These are phyloP conservation scores for Squalus acanthias DNA, from an alignment of 2,797 vertebrate species.

Conservation along the genomic window DNA sequence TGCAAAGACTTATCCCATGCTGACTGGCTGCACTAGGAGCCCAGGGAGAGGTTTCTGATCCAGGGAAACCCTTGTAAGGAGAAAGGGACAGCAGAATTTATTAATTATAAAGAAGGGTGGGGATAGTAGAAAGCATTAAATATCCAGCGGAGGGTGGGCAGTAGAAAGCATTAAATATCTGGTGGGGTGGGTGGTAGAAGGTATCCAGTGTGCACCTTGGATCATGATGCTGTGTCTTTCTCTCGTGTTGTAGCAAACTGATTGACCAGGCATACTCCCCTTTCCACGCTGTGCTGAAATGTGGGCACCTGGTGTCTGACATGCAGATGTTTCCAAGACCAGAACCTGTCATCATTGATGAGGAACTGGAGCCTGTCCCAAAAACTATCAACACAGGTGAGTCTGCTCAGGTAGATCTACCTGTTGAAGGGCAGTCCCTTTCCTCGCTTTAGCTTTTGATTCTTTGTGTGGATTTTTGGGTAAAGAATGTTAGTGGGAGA, in stretches of 20 bases:
- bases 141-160: too few relatives aligned
- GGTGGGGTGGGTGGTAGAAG: too few relatives aligned
- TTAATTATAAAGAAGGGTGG: not conserved
- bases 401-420: not conserved
- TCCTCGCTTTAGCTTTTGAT: not conserved
- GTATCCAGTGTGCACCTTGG: not conserved
- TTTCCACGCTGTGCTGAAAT: conserved; percentile 90
- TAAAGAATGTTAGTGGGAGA: not conserved
- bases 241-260: conserved; percentile 69
- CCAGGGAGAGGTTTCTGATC: too few relatives aligned
- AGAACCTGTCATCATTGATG: conserved; percentile 83
- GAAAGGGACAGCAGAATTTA: not conserved
- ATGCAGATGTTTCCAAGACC: conserved; percentile 97
- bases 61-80: not conserved
- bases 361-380: conserved; percentile 88
- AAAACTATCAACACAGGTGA: conserved; percentile 83
- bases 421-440: not conserved
- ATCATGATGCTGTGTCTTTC: not conserved
- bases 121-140: too few relatives aligned
- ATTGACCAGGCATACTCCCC: conserved; percentile 92
- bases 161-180: not conserved
- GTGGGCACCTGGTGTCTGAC: conserved; percentile 88
- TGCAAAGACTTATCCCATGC: not conserved
- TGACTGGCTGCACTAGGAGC: not conserved
- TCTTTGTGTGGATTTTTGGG: not conserved